Base-by-base conservation (phyloP, 2,797 vertebrate species). In the Carduelis carduelis region DNA sequence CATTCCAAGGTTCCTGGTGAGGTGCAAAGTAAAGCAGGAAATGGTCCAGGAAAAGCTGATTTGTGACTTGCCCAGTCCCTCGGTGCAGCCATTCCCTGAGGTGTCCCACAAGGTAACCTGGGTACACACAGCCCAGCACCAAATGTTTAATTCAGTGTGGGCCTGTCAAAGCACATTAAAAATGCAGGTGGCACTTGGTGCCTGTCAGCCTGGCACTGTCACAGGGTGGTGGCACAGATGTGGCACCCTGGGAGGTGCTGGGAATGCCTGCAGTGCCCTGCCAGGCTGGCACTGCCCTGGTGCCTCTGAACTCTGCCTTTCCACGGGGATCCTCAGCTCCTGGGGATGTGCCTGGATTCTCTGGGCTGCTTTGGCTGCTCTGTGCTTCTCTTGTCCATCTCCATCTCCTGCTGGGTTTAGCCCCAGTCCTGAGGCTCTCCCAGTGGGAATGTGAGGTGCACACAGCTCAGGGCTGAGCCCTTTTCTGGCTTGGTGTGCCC, bases 81-180 rank as follows among this genome's bases (percentile, higher is more conserved):
- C 6, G 0, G 41, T 28, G 32, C 44, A 3, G 43, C 3, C 52
- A 1, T 64, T 56, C 44, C 41, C 71, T 37, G 61, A 63, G 80
- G 57, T 78, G 32, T 44, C 80, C 77, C 61, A 5, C 41, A 2
- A n/a, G 37, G 72, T 75, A 9, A 15, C 44, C n/a, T 46, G 32
- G 20, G 47, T 11, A 13, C 53, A 68, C 83, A 24, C 65, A 60
- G 6, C 71, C 50, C 44, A 32, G 64, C 71, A 35, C 41, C n/a
- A 49, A 53, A 89, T 85, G 81, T 95, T 96, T 84, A 83, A 93
- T 96, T 97, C 89, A 87, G 89, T 19, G 53, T 63, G n/a, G 26
- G 60, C 49, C 81, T 74, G 83, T 93, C 94, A 90, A 13, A 68
- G 78, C 12, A 5, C 78, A 61, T 97, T 90, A 95, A 95, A 96